Evolutionary conservation across 2,797 vertebrate species (phyloP), one percentile per base, ranked within the genome.

Genomic region (Pelobates cultripes): DNA sequence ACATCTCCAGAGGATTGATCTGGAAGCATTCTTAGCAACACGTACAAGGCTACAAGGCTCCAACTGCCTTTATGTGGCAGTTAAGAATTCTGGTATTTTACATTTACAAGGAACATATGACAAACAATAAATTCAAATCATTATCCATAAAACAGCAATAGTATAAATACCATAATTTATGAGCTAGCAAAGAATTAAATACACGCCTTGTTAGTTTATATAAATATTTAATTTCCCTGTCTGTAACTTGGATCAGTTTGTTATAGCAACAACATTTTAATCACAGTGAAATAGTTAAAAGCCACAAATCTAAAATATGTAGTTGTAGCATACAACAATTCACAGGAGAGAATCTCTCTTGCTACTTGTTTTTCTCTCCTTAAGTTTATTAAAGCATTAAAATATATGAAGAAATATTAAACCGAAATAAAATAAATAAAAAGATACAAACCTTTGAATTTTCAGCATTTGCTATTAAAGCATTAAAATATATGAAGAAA

Each of bases 171-270:
- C 4, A 60, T 60, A 0, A 74, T 74, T 74, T 74, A 74, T 60
- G 14, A 13, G 8, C 13, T 72, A 72, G 28, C 14, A 13, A 53
- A 72, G 51, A 41, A 55, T 3, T 40, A 8, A 14, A 13, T 28
- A 72, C 70, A 55, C 41, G 53, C 47, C 15, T 72, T 72, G 45
- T 43, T 55, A 40, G 40, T 42, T 60, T 43, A 74, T 43, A 10
- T 74, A 74, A 74, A 74, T 74, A 74, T 60, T 74, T 74, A 13
- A 74, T 74, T 43, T 40, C 60, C 12, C 55, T 55, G 55, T 42
- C n/a, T 61, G 28, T 60, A 13, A 43, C 41, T 43, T 64, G 55
- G 53, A 43, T 74, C 41, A 43, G 60, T 42, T 55, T 74, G 55
- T 61, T 74, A 61, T 74, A 60, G 72, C 53, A 74, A 74, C 55